Percentiles rank a stretch among this genome's conserved stretches.
phyloP scores from a whole-genome alignment of 2,888 invertebrate genomes.

The Amphimallon solstitiale region DNA sequence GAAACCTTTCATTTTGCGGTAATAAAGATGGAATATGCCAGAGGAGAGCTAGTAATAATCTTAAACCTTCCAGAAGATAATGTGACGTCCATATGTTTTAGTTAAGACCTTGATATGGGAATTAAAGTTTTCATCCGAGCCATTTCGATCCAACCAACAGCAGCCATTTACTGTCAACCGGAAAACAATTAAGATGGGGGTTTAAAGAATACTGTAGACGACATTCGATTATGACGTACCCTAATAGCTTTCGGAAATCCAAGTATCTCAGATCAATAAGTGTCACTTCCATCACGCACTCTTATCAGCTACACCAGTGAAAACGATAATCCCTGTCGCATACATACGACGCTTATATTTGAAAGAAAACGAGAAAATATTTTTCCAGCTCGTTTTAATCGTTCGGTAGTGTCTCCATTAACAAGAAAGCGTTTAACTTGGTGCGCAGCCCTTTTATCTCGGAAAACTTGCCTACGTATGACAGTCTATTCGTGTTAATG shows the following conservation, averaged over 20 bases:
- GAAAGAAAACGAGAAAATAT: slow-evolving; percentile 20
- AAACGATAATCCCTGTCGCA: not conserved
- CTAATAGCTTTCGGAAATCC: slow-evolving; percentile 7
- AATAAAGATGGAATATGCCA: no score
- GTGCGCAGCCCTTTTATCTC: slow-evolving; percentile 1
- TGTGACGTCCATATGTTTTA: no score
- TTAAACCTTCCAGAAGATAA: no score
- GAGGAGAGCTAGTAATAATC: no score
- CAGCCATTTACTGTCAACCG: no score
- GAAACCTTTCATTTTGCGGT: no score
- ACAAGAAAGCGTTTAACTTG: not conserved
- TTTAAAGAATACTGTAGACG: not conserved
- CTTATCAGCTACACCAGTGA: not conserved
- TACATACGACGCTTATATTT: not conserved
- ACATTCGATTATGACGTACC: not conserved
- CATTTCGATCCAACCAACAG: no score
- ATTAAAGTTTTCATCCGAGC: no score
- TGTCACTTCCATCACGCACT: slow-evolving; percentile 23
- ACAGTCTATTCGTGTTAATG: not conserved
- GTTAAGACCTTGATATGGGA: no score
- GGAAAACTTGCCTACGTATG: not conserved
- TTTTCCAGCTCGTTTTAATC: not conserved
- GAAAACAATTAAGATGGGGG: not conserved
- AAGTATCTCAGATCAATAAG: slow-evolving; percentile 25
- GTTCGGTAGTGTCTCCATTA: not conserved